Percentiles rank a stretch among this genome's conserved stretches.
phyloP scores from a whole-genome alignment of 2,888 invertebrate genomes.

The Metallyticus violacea region DNA sequence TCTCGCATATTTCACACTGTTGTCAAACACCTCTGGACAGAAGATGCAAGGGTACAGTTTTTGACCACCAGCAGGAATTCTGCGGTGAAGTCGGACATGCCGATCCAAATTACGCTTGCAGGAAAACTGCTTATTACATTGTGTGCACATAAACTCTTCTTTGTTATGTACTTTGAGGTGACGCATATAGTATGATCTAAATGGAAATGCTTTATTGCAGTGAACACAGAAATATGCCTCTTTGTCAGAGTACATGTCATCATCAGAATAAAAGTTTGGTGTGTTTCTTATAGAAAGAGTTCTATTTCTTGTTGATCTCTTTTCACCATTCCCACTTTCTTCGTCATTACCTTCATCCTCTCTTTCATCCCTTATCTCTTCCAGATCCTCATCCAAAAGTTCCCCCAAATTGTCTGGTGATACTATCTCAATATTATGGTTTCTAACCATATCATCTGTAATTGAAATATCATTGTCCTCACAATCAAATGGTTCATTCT shows the following conservation, averaged over 20 bases:
- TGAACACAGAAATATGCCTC: conserved; percentile 4
- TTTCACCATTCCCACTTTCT: background rate
- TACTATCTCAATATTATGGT: background rate
- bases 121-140: conserved; percentile 58
- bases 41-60: conserved; percentile 3
- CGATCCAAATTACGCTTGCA: conserved; percentile 42
- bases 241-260: background rate
- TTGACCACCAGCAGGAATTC: background rate
- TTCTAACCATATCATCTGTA: background rate
- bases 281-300: background rate
- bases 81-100: conserved; percentile 37
- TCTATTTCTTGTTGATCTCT: background rate
- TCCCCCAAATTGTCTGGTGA: background rate
- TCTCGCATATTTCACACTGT: conserved; percentile 3
- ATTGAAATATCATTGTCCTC: background rate
- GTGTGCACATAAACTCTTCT: background rate
- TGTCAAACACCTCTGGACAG: conserved; percentile 5
- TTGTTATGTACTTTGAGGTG: background rate
- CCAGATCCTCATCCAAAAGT: background rate
- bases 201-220: conserved; percentile 2
- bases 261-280: background rate
- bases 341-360: background rate
- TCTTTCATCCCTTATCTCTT: background rate
- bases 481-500: conserved; percentile 4
- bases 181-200: conserved; percentile 1